phyloP scores from a whole-genome alignment of 2,797 vertebrate genomes.

The Rhyacichthys aspro region DNA sequence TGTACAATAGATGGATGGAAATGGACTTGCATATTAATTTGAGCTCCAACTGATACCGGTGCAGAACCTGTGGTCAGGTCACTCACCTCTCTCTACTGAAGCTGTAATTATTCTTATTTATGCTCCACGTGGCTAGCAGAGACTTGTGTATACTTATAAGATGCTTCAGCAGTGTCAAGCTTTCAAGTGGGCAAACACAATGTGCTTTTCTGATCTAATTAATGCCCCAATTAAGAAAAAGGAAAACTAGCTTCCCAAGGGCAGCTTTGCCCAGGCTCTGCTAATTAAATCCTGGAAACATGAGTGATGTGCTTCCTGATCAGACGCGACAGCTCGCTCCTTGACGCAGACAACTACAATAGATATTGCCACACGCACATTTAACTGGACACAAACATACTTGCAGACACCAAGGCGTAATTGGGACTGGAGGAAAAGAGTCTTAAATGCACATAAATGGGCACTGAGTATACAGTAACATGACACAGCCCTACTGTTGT shows the following conservation, averaged over 20 bases:
- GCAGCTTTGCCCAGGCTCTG: conserved; percentile 62
- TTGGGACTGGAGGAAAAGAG: not conserved
- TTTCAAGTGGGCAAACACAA: conserved; percentile 71
- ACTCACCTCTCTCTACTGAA: conserved; percentile 14
- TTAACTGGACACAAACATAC: not conserved
- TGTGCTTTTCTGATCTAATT: conserved; percentile 80
- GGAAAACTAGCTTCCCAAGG: conserved; percentile 81
- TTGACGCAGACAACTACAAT: conserved; percentile 52
- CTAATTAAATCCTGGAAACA: conserved; percentile 79
- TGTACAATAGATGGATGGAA: not conserved
- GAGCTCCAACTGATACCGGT: conserved; percentile 28
- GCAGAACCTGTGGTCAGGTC: conserved; percentile 37
- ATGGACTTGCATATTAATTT: conserved; percentile 3
- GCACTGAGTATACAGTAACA: too few species aligned
- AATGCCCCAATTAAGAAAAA: conserved; percentile 82
- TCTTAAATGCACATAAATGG: not conserved
- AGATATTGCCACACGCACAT: conserved; percentile 30
- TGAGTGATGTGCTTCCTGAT: conserved; percentile 80
- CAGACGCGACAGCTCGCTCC: conserved; percentile 70
- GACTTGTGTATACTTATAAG: conserved; percentile 32
- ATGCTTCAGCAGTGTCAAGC: conserved; percentile 50
- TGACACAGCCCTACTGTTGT: too few species aligned
- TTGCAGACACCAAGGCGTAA: not conserved
- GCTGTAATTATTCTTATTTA: conserved; percentile 46
- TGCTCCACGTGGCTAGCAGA: conserved; percentile 41